phyloP scores from a whole-genome alignment of 2,113 vertebrate species.

The Caranx ignobilis region DNA sequence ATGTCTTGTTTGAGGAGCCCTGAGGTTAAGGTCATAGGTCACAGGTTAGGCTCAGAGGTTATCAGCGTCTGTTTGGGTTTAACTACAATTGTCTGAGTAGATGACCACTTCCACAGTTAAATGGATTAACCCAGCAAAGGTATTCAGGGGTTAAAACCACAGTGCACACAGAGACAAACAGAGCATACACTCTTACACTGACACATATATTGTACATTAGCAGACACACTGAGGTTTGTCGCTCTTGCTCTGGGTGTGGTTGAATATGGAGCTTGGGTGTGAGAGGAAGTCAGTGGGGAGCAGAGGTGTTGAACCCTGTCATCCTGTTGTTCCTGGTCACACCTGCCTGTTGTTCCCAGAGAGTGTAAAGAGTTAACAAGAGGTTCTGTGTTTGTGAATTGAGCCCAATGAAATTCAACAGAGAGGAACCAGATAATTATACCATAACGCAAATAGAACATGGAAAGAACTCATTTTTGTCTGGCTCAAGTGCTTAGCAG shows the following conservation, averaged over 20 bases:
- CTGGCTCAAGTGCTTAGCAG: background rate
- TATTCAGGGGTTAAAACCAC: constrained; percentile 57
- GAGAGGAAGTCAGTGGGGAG: constrained; percentile 79
- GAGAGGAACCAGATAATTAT: constrained; percentile 45
- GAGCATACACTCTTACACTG: constrained; percentile 13
- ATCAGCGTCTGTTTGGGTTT: constrained; percentile 73
- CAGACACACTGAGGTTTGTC: constrained; percentile 20
- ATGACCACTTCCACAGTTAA: constrained; percentile 48
- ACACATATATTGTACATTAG: background rate
- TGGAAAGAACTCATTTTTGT: constrained; percentile 29
- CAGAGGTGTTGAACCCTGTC: constrained; percentile 78
- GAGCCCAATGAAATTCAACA: constrained; percentile 30
- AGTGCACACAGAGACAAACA: constrained; percentile 12
- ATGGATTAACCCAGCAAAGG: constrained; percentile 55
- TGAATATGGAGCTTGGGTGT: constrained; percentile 64
- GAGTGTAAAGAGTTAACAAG: constrained; percentile 57
- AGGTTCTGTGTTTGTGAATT: constrained; percentile 50
- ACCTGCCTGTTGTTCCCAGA: constrained; percentile 77
- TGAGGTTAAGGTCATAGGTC: constrained; percentile 70
- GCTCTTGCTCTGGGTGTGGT: constrained; percentile 64
- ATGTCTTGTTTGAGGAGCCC: constrained; percentile 74
- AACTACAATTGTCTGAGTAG: constrained; percentile 54
- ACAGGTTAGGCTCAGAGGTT: constrained; percentile 68
- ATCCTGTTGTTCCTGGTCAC: constrained; percentile 84
- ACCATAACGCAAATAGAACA: constrained; percentile 23